These are phyloP conservation scores for Tribolium freemani DNA, from an alignment of 2,888 invertebrate genomes.

Conservation along the genomic window DNA sequence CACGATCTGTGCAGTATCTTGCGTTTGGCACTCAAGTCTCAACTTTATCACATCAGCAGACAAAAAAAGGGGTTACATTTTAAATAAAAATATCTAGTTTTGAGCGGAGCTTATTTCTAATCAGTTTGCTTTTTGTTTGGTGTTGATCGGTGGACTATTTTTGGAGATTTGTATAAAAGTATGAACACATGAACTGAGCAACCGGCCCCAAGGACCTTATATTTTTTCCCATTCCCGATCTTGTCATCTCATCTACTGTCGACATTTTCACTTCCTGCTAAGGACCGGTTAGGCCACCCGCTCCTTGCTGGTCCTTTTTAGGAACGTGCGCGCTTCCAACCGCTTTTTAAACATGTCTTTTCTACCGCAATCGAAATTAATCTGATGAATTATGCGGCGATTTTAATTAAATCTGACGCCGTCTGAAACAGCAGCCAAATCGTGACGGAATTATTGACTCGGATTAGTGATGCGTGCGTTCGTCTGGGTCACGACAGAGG, in stretches of 20 bases:
- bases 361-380: slow-evolving; percentile 3
- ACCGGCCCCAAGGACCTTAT: too few species aligned
- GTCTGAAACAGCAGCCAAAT: neutral
- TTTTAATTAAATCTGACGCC: neutral
- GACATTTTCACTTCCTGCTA: slow-evolving; percentile 45
- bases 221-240: too few species aligned
- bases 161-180: too few species aligned
- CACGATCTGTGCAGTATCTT: too few species aligned
- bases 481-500: neutral
- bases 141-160: too few species aligned
- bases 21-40: too few species aligned
- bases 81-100: too few species aligned
- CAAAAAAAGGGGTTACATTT: too few species aligned
- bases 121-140: too few species aligned
- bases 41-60: too few species aligned
- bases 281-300: slow-evolving; percentile 40
- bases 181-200: too few species aligned
- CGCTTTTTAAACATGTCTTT: slow-evolving; percentile 28
- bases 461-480: neutral
- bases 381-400: neutral
- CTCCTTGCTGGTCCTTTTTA: slow-evolving; percentile 40
- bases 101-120: too few species aligned
- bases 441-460: neutral
- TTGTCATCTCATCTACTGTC: neutral
- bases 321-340: slow-evolving; percentile 29